Evolutionary conservation across 2,797 vertebrate species (phyloP).

Genomic region (Bucorvus abyssinicus): DNA sequence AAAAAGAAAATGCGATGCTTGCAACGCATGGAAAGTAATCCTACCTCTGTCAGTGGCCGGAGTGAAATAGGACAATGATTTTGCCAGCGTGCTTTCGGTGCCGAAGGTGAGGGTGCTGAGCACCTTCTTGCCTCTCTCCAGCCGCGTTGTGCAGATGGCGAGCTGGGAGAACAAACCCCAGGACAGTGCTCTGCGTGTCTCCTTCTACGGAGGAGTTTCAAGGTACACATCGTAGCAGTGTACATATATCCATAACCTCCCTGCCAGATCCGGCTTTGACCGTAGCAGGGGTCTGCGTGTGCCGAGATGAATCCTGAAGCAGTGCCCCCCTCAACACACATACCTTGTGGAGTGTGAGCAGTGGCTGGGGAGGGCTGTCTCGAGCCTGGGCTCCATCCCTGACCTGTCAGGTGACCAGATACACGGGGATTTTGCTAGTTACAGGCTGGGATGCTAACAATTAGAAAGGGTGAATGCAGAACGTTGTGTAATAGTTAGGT

Average conservation of each 20-base stretch:
- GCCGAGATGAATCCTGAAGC: not conserved
- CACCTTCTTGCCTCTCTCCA: not conserved
- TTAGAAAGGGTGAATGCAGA: not conserved
- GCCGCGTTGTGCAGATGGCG: not conserved
- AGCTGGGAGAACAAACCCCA: not conserved
- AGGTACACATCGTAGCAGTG: not conserved
- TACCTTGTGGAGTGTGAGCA: not conserved
- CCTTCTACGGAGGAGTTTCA: not conserved
- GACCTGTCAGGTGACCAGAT: not conserved
- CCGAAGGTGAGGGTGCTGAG: not conserved
- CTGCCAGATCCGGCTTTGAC: not conserved
- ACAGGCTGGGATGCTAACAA: not conserved
- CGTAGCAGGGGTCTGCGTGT: not conserved
- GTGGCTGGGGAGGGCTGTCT: not conserved
- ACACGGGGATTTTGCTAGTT: not conserved
- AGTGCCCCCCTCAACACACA: accelerated
- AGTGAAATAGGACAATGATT: not conserved
- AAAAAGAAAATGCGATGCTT: not conserved
- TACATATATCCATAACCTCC: not conserved
- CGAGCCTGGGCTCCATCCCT: not conserved
- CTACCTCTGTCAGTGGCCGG: not conserved
- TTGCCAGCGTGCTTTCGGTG: not conserved
- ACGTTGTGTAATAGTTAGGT: not conserved
- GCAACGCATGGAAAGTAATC: not conserved
- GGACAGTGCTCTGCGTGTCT: not conserved